phyloP scores from a whole-genome alignment of 2,888 invertebrate genomes.

The Mayetiola destructor region DNA sequence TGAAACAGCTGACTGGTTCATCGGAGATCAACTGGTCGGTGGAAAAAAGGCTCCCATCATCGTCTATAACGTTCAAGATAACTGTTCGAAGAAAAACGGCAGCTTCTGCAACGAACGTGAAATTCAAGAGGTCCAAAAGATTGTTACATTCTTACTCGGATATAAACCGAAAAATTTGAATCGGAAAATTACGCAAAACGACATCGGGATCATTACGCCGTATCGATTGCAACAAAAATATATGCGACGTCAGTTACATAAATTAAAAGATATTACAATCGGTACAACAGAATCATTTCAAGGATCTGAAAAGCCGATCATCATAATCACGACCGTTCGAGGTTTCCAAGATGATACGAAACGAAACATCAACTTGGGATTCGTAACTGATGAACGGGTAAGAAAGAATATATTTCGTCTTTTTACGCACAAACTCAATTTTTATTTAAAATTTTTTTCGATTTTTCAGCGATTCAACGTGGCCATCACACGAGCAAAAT shows the following conservation, averaged over 20 bases:
- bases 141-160: neutral
- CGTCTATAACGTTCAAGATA: neutral
- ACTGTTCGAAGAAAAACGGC: too few species aligned
- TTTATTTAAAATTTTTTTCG: constrained; percentile 15
- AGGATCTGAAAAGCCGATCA: constrained; percentile 60
- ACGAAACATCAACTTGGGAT: too few species aligned
- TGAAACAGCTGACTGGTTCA: neutral
- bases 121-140: neutral
- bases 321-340: constrained; percentile 61
- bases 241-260: neutral
- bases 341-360: constrained; percentile 32
- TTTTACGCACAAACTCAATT: neutral
- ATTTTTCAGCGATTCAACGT: constrained; percentile 42
- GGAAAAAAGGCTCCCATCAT: neutral
- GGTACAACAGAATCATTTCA: constrained; percentile 73
- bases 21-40: neutral
- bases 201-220: constrained; percentile 40
- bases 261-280: constrained; percentile 37
- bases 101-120: neutral
- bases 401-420: neutral
- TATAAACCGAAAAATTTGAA: neutral
- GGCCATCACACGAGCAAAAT: constrained; percentile 42
- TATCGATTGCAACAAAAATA: constrained; percentile 24
- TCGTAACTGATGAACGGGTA: neutral
- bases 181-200: constrained; percentile 23